Evolutionary conservation across 1,140 invertebrate species (phyloP).

Genomic region (Ceratitis capitata): DNA sequence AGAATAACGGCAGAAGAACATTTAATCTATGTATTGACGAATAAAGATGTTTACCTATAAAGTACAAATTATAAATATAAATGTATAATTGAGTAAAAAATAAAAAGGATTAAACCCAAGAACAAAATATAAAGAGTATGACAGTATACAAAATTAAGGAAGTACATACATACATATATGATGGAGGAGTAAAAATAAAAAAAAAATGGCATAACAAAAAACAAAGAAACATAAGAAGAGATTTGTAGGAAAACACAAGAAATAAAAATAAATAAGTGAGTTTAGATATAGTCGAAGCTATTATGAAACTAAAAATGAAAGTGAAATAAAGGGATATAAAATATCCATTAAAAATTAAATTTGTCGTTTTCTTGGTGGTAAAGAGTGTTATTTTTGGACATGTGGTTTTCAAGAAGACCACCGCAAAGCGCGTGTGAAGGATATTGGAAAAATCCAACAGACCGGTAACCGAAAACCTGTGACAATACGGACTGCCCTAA

Average conservation of each 20-base stretch:
- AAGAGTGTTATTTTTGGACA: too few relatives aligned
- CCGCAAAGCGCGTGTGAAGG: too few relatives aligned
- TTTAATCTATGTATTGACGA: constrained; percentile 25
- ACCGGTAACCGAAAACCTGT: too few relatives aligned
- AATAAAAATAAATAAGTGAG: constrained; percentile 19
- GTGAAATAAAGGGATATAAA: constrained; percentile 20
- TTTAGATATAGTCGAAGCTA: constrained; percentile 35
- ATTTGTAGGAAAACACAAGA: constrained; percentile 29
- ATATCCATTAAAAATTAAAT: constrained; percentile 28
- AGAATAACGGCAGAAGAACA: neutral
- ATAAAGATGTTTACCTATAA: constrained; percentile 37
- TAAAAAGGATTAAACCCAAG: neutral
- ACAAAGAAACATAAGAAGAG: neutral
- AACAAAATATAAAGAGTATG: constrained; percentile 9
- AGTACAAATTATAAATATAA: constrained; percentile 34
- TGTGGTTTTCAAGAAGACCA: too few relatives aligned
- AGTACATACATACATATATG: neutral
- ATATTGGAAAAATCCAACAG: too few relatives aligned
- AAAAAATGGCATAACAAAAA: neutral
- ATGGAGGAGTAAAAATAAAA: neutral
- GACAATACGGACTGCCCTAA: too few relatives aligned
- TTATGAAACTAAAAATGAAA: constrained; percentile 23
- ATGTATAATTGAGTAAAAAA: constrained; percentile 37
- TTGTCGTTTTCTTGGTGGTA: neutral
- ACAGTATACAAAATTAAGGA: neutral